Conservation (phyloP, 2,113 vertebrate species). For the Natator depressus region DNA sequence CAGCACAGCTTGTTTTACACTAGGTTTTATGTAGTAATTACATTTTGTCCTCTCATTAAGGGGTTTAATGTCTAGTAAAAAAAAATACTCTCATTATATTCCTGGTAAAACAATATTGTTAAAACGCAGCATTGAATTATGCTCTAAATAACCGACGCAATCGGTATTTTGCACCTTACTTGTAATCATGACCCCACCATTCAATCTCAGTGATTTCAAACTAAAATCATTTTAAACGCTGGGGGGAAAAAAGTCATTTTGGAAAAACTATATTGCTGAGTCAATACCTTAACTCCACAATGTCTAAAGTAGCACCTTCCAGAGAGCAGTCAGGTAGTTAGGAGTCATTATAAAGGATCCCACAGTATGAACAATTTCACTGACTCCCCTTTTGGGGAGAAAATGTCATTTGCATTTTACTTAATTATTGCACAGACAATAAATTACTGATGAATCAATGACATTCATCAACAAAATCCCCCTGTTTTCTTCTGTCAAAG, state of each 20-base stretch:
- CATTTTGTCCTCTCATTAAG: slow-evolving; percentile 46
- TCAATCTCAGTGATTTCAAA: neutral
- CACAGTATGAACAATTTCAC: neutral
- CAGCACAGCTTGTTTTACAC: neutral
- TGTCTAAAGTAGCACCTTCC: neutral
- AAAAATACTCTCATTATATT: slow-evolving; percentile 1
- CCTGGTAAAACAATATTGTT: slow-evolving; percentile 27
- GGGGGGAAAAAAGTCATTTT: neutral
- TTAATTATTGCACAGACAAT: neutral
- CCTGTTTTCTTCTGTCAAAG: neutral
- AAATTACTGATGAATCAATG: neutral
- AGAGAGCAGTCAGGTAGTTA: accelerated
- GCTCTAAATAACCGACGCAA: slow-evolving; percentile 42
- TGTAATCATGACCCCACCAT: neutral
- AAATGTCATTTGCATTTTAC: neutral
- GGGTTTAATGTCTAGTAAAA: slow-evolving; percentile 11
- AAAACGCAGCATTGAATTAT: slow-evolving; percentile 22
- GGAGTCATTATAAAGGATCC: neutral
- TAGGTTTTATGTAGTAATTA: neutral
- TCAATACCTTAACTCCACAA: neutral
- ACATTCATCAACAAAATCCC: neutral
- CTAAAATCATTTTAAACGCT: neutral
- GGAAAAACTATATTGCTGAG: neutral
- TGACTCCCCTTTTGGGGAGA: accelerated
- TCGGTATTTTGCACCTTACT: neutral